A percentile compares a stretch with the other conserved stretches of the same genome.
Conservation (phyloP, 2,797 vertebrate genomes). For the Spea hammondii region DNA sequence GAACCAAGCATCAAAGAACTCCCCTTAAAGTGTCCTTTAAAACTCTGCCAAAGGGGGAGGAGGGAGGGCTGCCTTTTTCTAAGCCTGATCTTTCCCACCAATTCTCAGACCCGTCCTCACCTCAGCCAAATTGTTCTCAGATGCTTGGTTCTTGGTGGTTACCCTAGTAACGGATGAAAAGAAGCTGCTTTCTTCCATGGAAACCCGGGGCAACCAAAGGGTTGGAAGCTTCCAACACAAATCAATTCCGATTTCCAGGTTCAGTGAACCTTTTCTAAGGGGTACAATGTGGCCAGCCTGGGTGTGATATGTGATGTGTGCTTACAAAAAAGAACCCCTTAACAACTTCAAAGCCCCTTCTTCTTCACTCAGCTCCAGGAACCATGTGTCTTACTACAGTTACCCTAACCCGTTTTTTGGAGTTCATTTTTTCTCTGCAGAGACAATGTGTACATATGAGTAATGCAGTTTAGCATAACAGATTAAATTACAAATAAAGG, state of each 20-base stretch:
- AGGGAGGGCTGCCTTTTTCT: constrained; percentile 61
- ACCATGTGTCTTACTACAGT: constrained; percentile 12
- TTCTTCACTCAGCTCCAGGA: not conserved
- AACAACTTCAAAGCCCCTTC: constrained; percentile 48
- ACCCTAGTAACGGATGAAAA: constrained; percentile 83
- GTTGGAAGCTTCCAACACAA: constrained; percentile 77
- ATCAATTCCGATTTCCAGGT: constrained; percentile 83
- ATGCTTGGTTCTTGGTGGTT: constrained; percentile 77
- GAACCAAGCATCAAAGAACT: not conserved
- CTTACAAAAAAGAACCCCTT: constrained; percentile 40
- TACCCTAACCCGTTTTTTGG: constrained; percentile 4
- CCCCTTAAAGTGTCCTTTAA: constrained; percentile 18
- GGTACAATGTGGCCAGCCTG: constrained; percentile 76
- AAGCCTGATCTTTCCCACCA: constrained; percentile 77
- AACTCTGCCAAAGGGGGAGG: constrained; percentile 16
- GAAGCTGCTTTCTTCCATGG: constrained; percentile 76
- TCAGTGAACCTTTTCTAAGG: constrained; percentile 81
- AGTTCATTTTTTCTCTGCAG: no score
- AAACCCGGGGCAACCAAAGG: constrained; percentile 77
- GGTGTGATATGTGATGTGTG: constrained; percentile 71
- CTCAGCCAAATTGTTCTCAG: constrained; percentile 85
- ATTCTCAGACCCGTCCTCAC: constrained; percentile 79
- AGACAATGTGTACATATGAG: no score
- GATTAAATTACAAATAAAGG: no score
- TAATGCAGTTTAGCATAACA: no score